These are phyloP conservation scores for Polymixis flavicincta DNA, from an alignment of 2,888 invertebrate genomes.

Conservation along the genomic window DNA sequence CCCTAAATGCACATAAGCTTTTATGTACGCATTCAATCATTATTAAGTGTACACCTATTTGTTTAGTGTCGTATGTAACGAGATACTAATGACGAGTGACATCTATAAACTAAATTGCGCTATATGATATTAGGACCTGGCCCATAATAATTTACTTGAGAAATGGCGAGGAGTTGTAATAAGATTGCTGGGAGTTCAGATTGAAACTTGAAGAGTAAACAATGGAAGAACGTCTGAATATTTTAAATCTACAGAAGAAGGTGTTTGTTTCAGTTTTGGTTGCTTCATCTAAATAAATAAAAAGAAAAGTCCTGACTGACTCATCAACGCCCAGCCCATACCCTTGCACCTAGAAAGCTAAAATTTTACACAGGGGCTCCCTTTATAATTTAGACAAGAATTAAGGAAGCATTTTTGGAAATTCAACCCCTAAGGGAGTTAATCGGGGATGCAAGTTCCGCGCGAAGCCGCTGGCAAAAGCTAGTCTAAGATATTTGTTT, in stretches of 20 bases:
- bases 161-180: slow-evolving; percentile 37
- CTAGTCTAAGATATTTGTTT: not conserved
- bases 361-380: no score
- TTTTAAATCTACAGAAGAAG: slow-evolving; percentile 50
- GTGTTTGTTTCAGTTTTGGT: slow-evolving; percentile 30
- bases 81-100: slow-evolving; percentile 88
- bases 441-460: no score
- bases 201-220: slow-evolving; percentile 55
- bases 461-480: no score
- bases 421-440: no score
- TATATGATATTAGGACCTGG: slow-evolving; percentile 64
- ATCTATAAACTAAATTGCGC: slow-evolving; percentile 84
- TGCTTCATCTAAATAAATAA: no score
- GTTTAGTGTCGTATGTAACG: slow-evolving; percentile 89
- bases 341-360: no score
- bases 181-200: slow-evolving; percentile 42
- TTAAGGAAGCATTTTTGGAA: no score
- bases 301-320: no score
- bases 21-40: slow-evolving; percentile 80
- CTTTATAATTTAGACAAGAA: no score
- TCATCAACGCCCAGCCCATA: no score
- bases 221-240: slow-evolving; percentile 43
- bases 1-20: slow-evolving; percentile 69
- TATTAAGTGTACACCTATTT: slow-evolving; percentile 90
- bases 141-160: slow-evolving; percentile 54